phyloP scores from a whole-genome alignment of 2,113 vertebrate species.

The Chionodraco myersi region DNA sequence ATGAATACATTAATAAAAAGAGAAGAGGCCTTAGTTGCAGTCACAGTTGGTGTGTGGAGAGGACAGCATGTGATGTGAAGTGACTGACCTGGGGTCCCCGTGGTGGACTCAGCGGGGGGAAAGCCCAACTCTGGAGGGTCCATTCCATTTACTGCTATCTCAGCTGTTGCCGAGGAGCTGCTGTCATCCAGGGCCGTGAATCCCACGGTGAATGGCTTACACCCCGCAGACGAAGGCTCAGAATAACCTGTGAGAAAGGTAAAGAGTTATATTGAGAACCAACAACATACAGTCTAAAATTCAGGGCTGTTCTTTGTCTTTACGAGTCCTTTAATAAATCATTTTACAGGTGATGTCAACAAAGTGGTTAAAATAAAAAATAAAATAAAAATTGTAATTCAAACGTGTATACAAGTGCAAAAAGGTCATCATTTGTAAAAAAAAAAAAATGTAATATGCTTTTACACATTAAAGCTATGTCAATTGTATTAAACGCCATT shows the following conservation, averaged over 20 bases:
- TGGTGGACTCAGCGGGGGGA: constrained; percentile 74
- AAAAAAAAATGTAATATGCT: neutral
- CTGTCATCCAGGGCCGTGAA: constrained; percentile 72
- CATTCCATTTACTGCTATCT: constrained; percentile 84
- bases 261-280: constrained; percentile 11
- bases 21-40: neutral
- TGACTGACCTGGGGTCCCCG: constrained; percentile 78
- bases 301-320: neutral
- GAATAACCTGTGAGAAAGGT: constrained; percentile 74
- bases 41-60: constrained; percentile 10
- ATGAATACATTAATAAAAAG: neutral
- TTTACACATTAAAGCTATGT: neutral
- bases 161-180: constrained; percentile 73
- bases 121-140: constrained; percentile 81
- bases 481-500: neutral
- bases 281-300: neutral
- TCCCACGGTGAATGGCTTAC: constrained; percentile 78
- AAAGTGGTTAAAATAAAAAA: neutral
- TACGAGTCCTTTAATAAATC: neutral
- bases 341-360: neutral
- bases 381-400: neutral
- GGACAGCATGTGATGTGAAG: constrained; percentile 9
- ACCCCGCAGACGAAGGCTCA: constrained; percentile 76
- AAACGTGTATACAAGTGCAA: neutral
- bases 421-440: neutral